Conservation (phyloP, 2,113 vertebrate species). For the Macquaria australasica region DNA sequence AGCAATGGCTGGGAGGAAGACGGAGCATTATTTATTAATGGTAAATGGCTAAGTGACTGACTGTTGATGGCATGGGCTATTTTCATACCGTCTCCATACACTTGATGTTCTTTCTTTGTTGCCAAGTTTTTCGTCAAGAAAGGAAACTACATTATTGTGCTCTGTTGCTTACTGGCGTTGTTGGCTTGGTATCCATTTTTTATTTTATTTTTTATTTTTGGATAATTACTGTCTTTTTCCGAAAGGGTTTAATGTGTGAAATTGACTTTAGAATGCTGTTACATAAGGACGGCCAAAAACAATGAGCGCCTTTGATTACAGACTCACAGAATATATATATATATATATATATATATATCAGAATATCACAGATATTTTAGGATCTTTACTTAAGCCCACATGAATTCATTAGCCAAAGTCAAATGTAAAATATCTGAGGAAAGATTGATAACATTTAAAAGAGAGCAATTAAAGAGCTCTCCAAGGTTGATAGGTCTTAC, state of each 20-base stretch:
- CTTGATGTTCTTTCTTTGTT: slow-evolving; percentile 42
- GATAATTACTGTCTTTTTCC: slow-evolving; percentile 9
- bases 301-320: slow-evolving; percentile 3
- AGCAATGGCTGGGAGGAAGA: slow-evolving; percentile 59
- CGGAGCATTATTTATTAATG: slow-evolving; percentile 75
- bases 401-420: background rate
- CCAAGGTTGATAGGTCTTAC: background rate
- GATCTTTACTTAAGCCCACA: background rate
- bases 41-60: slow-evolving; percentile 69
- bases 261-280: slow-evolving; percentile 20
- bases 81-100: slow-evolving; percentile 55
- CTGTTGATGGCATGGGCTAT: slow-evolving; percentile 70
- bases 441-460: slow-evolving; percentile 5
- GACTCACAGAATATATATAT: slow-evolving; percentile 1
- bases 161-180: slow-evolving; percentile 22
- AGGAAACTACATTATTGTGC: slow-evolving; percentile 2
- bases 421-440: background rate
- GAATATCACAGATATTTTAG: slow-evolving; percentile 14
- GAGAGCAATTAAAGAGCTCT: background rate
- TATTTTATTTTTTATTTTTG: slow-evolving; percentile 12
- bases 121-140: slow-evolving; percentile 15
- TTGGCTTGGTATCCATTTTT: slow-evolving; percentile 24
- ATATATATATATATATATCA: background rate
- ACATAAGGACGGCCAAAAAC: slow-evolving; percentile 8
- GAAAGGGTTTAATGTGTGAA: slow-evolving; percentile 28